phyloP scores from a whole-genome alignment of 1,140 invertebrate genomes.

The Drosophila tropicalis region DNA sequence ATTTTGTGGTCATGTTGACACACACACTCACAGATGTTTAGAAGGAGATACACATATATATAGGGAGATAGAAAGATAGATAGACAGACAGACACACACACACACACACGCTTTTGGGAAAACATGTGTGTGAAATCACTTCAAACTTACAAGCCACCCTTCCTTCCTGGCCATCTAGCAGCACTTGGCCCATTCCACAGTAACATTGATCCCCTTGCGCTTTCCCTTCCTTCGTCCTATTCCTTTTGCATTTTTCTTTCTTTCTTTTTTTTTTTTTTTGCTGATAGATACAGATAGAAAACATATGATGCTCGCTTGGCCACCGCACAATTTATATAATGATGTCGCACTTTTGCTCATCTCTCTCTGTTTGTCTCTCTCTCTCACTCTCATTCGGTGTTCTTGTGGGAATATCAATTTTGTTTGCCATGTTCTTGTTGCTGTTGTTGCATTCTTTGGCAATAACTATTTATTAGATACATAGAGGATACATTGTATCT shows the following conservation, averaged over 20 bases:
- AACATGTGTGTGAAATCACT: slow-evolving; percentile 79
- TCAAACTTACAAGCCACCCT: slow-evolving; percentile 47
- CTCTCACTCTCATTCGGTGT: not conserved
- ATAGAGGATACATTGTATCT: slow-evolving; percentile 65
- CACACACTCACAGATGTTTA: slow-evolving; percentile 12
- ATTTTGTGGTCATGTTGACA: slow-evolving; percentile 77
- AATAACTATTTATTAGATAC: slow-evolving; percentile 82
- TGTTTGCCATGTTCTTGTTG: slow-evolving; percentile 33
- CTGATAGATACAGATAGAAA: slow-evolving; percentile 78
- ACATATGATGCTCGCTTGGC: slow-evolving; percentile 72
- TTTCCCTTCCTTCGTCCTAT: not conserved
- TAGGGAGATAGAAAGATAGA: not conserved
- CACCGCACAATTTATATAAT: slow-evolving; percentile 78
- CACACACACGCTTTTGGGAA: slow-evolving; percentile 43
- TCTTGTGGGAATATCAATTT: slow-evolving; percentile 75
- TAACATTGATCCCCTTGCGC: not conserved
- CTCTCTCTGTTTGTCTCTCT: not conserved
- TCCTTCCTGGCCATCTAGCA: not conserved
- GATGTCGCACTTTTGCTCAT: slow-evolving; percentile 75
- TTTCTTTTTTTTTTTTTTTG: not conserved
- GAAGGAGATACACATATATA: not conserved
- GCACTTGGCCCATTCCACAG: not conserved
- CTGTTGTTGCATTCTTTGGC: slow-evolving; percentile 54
- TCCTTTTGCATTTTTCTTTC: slow-evolving; percentile 29
- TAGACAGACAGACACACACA: not conserved